A percentile compares a stretch with the other conserved stretches of the same genome.
phyloP scores from a whole-genome alignment of 1,140 invertebrate genomes.

The Eumeta japonica region DNA sequence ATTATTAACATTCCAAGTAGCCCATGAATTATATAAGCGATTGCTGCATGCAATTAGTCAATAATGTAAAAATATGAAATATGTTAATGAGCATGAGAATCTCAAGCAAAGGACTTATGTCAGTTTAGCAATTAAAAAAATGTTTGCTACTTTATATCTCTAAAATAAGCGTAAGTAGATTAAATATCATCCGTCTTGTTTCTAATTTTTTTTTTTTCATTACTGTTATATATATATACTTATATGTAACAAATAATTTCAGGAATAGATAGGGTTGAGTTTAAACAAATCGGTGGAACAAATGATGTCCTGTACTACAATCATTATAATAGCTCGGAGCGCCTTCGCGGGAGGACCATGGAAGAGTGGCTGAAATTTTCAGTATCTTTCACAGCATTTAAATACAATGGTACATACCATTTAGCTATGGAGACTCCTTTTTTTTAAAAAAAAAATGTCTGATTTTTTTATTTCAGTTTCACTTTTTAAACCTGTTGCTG shows the following conservation, averaged over 20 bases:
- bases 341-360: constrained; percentile 58
- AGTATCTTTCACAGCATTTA: constrained; percentile 47
- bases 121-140: neutral
- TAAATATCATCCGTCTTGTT: neutral
- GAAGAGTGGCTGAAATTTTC: constrained; percentile 69
- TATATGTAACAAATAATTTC: too few relatives aligned
- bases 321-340: constrained; percentile 59
- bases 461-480: too few relatives aligned
- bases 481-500: too few relatives aligned
- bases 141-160: neutral
- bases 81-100: neutral
- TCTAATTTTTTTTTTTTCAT: constrained; percentile 1
- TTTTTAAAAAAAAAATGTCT: too few relatives aligned
- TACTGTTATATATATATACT: too few relatives aligned
- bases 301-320: constrained; percentile 58
- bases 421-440: too few relatives aligned
- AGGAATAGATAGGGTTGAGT: constrained; percentile 60
- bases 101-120: neutral
- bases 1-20: neutral
- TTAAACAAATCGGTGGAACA: constrained; percentile 43
- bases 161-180: neutral
- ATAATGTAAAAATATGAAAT: too few relatives aligned
- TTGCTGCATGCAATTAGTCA: too few relatives aligned
- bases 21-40: too few relatives aligned
- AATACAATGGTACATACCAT: constrained; percentile 31